Percentiles rank a stretch among this genome's conserved stretches.
Conservation (phyloP, 2,797 vertebrate genomes). For the Eremophila alpestris region DNA sequence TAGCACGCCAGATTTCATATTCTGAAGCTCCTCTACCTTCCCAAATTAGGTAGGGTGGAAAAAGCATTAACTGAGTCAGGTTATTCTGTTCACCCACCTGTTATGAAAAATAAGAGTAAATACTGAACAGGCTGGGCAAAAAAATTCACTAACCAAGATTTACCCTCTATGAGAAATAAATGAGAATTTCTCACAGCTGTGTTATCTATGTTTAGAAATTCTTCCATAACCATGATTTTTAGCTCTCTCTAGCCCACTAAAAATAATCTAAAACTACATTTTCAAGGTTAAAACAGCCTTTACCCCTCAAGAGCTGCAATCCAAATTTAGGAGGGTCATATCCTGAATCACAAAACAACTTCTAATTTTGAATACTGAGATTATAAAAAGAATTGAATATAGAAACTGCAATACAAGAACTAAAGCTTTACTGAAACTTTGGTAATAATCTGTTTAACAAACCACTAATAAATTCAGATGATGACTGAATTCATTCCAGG, state of each 20-base stretch:
- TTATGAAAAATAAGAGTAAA: not conserved
- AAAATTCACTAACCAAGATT: not conserved
- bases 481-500: not conserved
- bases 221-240: not conserved
- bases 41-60: not conserved
- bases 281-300: not conserved
- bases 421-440: not conserved
- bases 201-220: not conserved
- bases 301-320: not conserved
- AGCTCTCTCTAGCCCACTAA: not conserved
- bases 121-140: not conserved
- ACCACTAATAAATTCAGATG: not conserved
- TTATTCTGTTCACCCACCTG: slow-evolving; percentile 24
- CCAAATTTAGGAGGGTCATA: not conserved
- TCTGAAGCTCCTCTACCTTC: not conserved
- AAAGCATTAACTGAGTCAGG: not conserved
- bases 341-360: not conserved
- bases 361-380: not conserved
- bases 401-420: not conserved
- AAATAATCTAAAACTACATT: not conserved
- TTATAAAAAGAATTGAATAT: not conserved
- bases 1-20: not conserved
- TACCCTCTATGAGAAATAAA: not conserved
- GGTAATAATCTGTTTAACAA: not conserved
- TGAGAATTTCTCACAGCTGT: not conserved